Evolutionary conservation across 2,113 vertebrate genomes (phyloP).

Genomic region (Patagioenas fasciata): DNA sequence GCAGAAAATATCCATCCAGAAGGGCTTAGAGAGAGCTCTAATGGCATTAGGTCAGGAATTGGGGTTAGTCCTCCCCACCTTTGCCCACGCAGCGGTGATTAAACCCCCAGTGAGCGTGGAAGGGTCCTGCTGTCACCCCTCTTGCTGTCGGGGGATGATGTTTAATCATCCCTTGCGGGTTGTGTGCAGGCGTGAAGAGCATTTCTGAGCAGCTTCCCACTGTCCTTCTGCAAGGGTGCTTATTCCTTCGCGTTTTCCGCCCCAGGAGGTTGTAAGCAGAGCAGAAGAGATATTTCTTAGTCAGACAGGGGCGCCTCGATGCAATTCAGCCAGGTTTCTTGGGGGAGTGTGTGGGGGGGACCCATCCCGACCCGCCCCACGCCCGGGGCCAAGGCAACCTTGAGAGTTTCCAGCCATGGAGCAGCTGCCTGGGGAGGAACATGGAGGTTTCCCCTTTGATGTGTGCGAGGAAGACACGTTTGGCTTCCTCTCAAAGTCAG

Average conservation of each 20-base stretch:
- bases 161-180: background rate
- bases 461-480: background rate
- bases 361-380: background rate
- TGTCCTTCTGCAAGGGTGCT: background rate
- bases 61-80: constrained; percentile 23
- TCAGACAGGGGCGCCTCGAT: background rate
- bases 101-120: background rate
- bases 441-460: constrained; percentile 37
- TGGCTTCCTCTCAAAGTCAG: constrained; percentile 33
- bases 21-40: constrained; percentile 36
- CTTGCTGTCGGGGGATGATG: rapidly evolving
- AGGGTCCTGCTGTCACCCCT: rapidly evolving
- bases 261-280: background rate
- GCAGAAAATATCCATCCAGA: constrained; percentile 40
- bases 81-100: background rate
- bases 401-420: background rate
- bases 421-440: constrained; percentile 2
- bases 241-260: background rate
- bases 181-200: background rate
- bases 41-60: constrained; percentile 30
- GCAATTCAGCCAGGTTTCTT: background rate
- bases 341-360: background rate
- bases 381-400: constrained; percentile 12
- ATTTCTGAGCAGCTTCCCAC: rapidly evolving
- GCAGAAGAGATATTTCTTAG: background rate